phyloP scores from a whole-genome alignment of 2,888 invertebrate genomes.

The Thera obeliscata region DNA sequence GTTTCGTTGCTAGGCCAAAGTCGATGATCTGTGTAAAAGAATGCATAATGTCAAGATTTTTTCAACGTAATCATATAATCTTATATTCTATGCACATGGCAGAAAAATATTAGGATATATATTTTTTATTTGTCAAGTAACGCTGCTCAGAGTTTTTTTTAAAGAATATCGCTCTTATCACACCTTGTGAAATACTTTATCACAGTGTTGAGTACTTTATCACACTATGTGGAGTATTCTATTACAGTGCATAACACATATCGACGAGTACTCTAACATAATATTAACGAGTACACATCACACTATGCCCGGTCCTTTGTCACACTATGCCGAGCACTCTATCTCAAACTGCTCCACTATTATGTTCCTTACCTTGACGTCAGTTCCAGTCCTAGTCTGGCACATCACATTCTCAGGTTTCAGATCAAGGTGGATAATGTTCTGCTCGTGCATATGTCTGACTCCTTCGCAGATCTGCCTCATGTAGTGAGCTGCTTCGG shows the following conservation, averaged over 20 bases:
- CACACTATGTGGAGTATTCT: too few relatives aligned
- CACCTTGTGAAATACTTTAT: too few relatives aligned
- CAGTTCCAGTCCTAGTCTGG: slow-evolving; percentile 96
- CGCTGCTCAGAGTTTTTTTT: too few relatives aligned
- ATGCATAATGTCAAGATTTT: background rate
- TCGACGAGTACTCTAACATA: too few relatives aligned
- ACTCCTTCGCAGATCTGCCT: slow-evolving; percentile 99
- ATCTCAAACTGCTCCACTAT: background rate
- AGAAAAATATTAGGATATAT: too few relatives aligned
- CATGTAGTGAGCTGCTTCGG: slow-evolving; percentile 99
- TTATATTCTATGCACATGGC: too few relatives aligned
- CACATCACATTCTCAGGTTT: slow-evolving; percentile 99
- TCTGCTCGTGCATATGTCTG: slow-evolving; percentile 99
- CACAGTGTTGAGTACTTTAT: too few relatives aligned
- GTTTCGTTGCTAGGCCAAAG: slow-evolving; percentile 98
- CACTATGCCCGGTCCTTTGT: background rate
- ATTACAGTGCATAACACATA: too few relatives aligned
- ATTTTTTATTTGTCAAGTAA: too few relatives aligned
- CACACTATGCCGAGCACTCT: background rate
- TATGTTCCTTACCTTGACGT: slow-evolving; percentile 88
- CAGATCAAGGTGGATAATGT: slow-evolving; percentile 98
- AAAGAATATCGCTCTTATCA: too few relatives aligned
- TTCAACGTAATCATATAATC: too few relatives aligned
- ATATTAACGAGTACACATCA: background rate
- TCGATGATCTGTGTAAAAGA: slow-evolving; percentile 89